These are phyloP conservation scores for Montipora capricornis DNA, from an alignment of 64 coral and sea anemone species.

Conservation along the genomic window DNA sequence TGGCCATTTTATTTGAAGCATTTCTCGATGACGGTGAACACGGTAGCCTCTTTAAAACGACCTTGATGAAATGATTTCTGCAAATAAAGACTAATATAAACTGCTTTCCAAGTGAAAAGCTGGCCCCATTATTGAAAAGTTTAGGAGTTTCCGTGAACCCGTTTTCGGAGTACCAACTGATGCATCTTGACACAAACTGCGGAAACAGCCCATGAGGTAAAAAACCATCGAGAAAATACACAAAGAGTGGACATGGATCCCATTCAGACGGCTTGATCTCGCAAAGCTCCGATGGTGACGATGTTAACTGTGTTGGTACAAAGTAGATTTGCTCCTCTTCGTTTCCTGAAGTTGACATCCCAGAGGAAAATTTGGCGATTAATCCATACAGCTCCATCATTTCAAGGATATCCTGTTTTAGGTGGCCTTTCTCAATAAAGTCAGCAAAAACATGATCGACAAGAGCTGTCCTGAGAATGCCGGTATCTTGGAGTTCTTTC, in stretches of 20 bases:
- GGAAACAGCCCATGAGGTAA: conserved; percentile 9
- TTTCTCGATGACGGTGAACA: not conserved
- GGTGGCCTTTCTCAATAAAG: conserved; percentile 29
- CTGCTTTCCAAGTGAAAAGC: not conserved
- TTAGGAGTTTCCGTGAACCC: not conserved
- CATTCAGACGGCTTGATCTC: not conserved
- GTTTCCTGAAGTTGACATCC: not conserved
- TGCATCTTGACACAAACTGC: not conserved
- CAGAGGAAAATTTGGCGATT: conserved; percentile 44
- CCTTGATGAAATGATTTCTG: conserved; percentile 20
- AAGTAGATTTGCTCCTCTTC: conserved; percentile 4
- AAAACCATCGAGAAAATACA: conserved; percentile 4
- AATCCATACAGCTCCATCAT: conserved; percentile 84
- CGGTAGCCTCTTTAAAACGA: not conserved
- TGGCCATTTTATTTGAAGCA: conserved; percentile 20
- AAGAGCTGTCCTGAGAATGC: conserved; percentile 47
- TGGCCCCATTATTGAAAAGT: not conserved
- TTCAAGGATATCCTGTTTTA: conserved; percentile 60
- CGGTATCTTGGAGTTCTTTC: conserved; percentile 50
- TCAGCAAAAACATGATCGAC: conserved; percentile 70
- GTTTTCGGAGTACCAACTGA: not conserved
- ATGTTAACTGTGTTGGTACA: not conserved
- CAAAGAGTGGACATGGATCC: not conserved
- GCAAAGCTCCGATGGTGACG: not conserved
- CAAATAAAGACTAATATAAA: not conserved